Conservation (phyloP, 1,140 invertebrate genomes). For the Drosophila jambulina region DNA sequence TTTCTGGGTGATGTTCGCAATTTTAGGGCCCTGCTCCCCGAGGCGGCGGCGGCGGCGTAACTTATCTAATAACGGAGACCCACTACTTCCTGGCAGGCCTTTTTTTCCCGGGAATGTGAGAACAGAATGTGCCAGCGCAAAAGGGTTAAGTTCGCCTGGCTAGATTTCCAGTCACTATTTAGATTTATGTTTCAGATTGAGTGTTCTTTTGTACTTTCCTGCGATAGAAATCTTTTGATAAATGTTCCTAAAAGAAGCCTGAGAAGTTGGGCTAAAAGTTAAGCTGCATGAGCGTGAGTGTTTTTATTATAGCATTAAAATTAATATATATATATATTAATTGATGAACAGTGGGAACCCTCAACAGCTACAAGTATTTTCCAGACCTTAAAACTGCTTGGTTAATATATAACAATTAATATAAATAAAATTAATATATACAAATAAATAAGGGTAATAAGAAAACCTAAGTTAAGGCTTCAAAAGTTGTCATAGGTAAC, state of each 20-base stretch:
- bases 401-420: too few species aligned
- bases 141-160: constrained; percentile 27
- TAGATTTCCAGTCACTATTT: constrained; percentile 8
- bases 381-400: neutral
- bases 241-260: neutral
- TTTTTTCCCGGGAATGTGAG: constrained; percentile 24
- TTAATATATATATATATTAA: constrained; percentile 7
- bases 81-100: constrained; percentile 54
- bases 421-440: too few species aligned
- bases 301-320: neutral
- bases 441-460: neutral
- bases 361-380: neutral
- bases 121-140: constrained; percentile 26
- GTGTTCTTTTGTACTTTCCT: constrained; percentile 9
- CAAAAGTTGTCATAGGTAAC: neutral
- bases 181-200: constrained; percentile 32
- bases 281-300: neutral
- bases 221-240: constrained; percentile 6
- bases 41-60: constrained; percentile 18
- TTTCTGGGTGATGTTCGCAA: constrained; percentile 49
- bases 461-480: neutral
- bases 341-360: neutral
- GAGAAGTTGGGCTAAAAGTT: neutral
- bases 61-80: constrained; percentile 69
- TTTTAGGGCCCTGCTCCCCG: constrained; percentile 24